Evolutionary conservation across 2,888 invertebrate species (phyloP), one percentile per base, ranked within the genome.

Genomic region (Synanthedon tipuliformis): DNA sequence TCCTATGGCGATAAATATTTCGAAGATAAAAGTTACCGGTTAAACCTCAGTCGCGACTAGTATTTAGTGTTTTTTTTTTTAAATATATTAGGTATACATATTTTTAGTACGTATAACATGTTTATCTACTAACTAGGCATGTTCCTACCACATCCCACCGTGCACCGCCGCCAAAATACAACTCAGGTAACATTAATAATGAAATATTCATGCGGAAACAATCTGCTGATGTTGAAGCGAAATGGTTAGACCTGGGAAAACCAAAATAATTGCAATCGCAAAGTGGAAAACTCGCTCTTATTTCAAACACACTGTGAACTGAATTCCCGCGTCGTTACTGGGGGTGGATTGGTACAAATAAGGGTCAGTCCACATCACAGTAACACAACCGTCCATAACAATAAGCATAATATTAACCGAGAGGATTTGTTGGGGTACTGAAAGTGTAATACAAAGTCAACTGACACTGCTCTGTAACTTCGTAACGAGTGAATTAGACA

Each of bases 341-440:
- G 57, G 23, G 51, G 53, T 55, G 51, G 41, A 52, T 55, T 55
- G 57, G 60, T 63, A 65, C 64, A 66, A 68, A 71, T 68, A 66
- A 66, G 65, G 64, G 59, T 53, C 49, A 56, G 59, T 56, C 59
- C 65, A 57, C 59, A 64, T 61, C 58, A 60, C 60, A 54, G 64
- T 59, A 64, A 71, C 65, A 61, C 62, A 66, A 64, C 59, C 59
- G 16, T 63, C 70, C 70, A 72, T 76, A 75, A 71, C 73, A 73
- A 75, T 75, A 73, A 71, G 74, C 71, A 75, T 77, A 73, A 78
- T 75, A 71, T 69, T 67, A 75, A 72, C 67, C 67, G 61, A 63
- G 59, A 57, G 68, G 75, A 71, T 77, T 74, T 73, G 75, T 74
- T 45, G 4, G 45, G 11, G 45, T 13, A 34, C 34, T 34, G 34